Percentiles rank a stretch among this genome's conserved stretches.
These are phyloP conservation scores for Lepidostoma basale DNA, from an alignment of 1,140 invertebrate species.

Conservation along the genomic window DNA sequence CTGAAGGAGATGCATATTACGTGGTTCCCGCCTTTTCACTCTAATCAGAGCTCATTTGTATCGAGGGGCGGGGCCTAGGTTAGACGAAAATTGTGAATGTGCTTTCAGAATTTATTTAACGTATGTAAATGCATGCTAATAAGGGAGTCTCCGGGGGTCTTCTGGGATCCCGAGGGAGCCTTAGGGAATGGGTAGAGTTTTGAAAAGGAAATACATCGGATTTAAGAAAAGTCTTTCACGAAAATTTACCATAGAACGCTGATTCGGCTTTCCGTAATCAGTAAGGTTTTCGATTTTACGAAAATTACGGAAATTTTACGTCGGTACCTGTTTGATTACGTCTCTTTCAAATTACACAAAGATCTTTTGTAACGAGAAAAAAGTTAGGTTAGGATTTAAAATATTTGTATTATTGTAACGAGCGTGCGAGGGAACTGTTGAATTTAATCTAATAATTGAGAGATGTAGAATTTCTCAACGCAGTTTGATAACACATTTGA, in stretches of 20 bases:
- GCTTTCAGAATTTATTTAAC: constrained; percentile 17
- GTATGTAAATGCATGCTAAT: constrained; percentile 18
- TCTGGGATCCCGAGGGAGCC: neutral
- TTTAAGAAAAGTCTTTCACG: neutral
- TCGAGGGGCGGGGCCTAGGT: constrained; percentile 7
- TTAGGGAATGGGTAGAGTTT: neutral
- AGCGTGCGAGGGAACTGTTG: too few relatives aligned
- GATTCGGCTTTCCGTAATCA: constrained; percentile 12
- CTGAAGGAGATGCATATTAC: neutral
- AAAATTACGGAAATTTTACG: neutral
- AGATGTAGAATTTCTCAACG: too few relatives aligned
- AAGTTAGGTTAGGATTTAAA: too few relatives aligned
- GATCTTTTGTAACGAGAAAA: too few relatives aligned
- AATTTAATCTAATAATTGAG: too few relatives aligned
- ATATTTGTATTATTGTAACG: too few relatives aligned
- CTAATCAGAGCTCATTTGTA: constrained; percentile 20
- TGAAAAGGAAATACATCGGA: constrained; percentile 15
- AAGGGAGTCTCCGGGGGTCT: neutral
- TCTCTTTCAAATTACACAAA: neutral
- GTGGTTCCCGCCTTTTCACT: neutral
- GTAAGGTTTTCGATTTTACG: neutral
- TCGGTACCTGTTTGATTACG: too few relatives aligned
- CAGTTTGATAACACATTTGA: too few relatives aligned
- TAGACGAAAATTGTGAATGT: constrained; percentile 16
- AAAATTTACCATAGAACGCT: neutral